Conservation (phyloP, 2,888 invertebrate genomes). For the Abrostola tripartita region DNA sequence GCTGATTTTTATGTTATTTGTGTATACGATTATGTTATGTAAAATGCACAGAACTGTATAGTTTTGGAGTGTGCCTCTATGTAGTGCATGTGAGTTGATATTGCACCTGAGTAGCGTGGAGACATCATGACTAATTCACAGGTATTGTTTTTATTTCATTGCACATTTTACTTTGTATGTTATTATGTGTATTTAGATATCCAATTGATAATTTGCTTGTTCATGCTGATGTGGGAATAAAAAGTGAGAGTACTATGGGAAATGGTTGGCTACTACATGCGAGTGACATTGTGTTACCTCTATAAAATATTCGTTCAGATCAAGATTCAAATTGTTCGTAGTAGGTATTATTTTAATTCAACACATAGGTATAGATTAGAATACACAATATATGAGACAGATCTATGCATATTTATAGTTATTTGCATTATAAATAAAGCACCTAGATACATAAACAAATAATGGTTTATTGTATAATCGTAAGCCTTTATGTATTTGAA, state of each 20-base stretch:
- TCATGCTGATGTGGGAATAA: slow-evolving; percentile 22
- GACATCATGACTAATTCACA: slow-evolving; percentile 89
- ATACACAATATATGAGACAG: neutral
- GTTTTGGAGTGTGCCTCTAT: slow-evolving; percentile 80
- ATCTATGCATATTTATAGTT: neutral
- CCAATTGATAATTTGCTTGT: slow-evolving; percentile 33
- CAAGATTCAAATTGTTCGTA: too few relatives aligned
- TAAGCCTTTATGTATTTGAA: slow-evolving; percentile 3
- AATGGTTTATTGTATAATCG: slow-evolving; percentile 1
- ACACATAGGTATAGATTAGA: neutral
- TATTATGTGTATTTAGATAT: slow-evolving; percentile 32
- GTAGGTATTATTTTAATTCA: neutral
- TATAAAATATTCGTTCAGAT: neutral
- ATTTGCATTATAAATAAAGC: too few relatives aligned
- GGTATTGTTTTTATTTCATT: slow-evolving; percentile 82
- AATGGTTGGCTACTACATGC: slow-evolving; percentile 15
- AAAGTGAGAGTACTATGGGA: slow-evolving; percentile 17
- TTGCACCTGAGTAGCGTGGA: slow-evolving; percentile 78
- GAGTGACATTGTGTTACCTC: neutral
- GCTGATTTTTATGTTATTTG: slow-evolving; percentile 80
- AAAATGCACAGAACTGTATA: slow-evolving; percentile 84
- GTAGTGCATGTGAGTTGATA: slow-evolving; percentile 84
- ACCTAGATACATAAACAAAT: neutral
- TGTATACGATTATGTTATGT: slow-evolving; percentile 79
- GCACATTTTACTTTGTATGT: slow-evolving; percentile 54